Evolutionary conservation across 2,888 invertebrate genomes (phyloP).

Genomic region (Drosophila kanekoi): DNA sequence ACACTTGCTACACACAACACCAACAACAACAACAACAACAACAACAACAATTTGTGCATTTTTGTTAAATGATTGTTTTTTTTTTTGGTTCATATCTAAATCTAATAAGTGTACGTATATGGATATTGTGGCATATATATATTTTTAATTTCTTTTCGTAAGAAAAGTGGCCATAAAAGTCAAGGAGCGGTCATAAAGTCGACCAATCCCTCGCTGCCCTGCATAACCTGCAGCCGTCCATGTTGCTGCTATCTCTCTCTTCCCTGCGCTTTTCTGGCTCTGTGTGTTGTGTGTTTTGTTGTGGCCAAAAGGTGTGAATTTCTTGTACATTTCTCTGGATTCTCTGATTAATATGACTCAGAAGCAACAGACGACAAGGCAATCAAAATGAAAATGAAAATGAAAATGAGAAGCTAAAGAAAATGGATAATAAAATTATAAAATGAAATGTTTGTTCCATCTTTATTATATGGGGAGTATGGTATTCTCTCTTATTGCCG

Average conservation of each 20-base stretch:
- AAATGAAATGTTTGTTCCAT: slow-evolving; percentile 68
- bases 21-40: slow-evolving; percentile 16
- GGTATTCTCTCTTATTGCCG: slow-evolving; percentile 26
- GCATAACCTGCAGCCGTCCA: slow-evolving; percentile 6
- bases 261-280: neutral
- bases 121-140: slow-evolving; percentile 36
- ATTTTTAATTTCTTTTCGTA: slow-evolving; percentile 74
- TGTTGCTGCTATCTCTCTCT: slow-evolving; percentile 6
- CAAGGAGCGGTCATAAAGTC: slow-evolving; percentile 65
- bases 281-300: slow-evolving; percentile 42
- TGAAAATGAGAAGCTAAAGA: slow-evolving; percentile 51
- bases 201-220: slow-evolving; percentile 48
- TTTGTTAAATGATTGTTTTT: slow-evolving; percentile 71
- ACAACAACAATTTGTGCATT: slow-evolving; percentile 54
- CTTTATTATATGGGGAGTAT: slow-evolving; percentile 48
- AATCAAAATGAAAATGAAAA: slow-evolving; percentile 58
- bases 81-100: slow-evolving; percentile 66
- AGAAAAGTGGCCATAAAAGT: slow-evolving; percentile 73
- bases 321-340: slow-evolving; percentile 49
- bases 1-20: slow-evolving; percentile 54
- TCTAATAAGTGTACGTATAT: slow-evolving; percentile 61
- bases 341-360: slow-evolving; percentile 63
- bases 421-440: slow-evolving; percentile 68
- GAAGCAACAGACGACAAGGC: slow-evolving; percentile 54
- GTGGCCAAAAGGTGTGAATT: slow-evolving; percentile 77